phyloP scores from a whole-genome alignment of 2,888 invertebrate genomes.

The Nomada fucata region DNA sequence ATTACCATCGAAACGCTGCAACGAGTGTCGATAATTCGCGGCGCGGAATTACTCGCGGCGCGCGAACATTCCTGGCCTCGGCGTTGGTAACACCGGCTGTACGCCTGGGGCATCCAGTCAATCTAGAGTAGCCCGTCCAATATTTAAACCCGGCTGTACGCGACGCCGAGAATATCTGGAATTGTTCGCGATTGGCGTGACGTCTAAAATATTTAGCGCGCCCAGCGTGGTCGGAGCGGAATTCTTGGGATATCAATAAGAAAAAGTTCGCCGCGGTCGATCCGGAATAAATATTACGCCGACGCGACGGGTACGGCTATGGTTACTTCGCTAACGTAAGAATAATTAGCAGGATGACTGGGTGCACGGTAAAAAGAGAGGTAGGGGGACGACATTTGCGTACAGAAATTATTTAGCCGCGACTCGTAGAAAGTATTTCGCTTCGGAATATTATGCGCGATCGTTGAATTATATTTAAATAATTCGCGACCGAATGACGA shows the following conservation, averaged over 20 bases:
- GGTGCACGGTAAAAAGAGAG: neutral
- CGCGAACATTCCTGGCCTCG: slow-evolving; percentile 11
- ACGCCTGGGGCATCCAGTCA: neutral
- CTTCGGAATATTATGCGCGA: neutral
- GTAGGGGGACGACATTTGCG: too few species aligned
- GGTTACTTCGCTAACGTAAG: neutral
- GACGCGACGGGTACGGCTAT: neutral
- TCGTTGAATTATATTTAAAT: slow-evolving; percentile 39
- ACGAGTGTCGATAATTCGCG: neutral
- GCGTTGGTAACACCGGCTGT: neutral
- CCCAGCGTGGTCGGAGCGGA: neutral
- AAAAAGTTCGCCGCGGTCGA: neutral
- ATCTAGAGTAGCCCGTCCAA: slow-evolving; percentile 12
- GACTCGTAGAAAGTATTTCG: slow-evolving; percentile 1
- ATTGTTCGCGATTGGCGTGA: neutral
- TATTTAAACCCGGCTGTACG: slow-evolving; percentile 22
- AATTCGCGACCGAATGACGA: slow-evolving; percentile 12
- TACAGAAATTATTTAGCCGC: slow-evolving; percentile 4
- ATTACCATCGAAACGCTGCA: neutral
- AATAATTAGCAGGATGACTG: neutral
- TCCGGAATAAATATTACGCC: neutral
- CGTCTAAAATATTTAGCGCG: slow-evolving; percentile 21
- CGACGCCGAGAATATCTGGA: neutral
- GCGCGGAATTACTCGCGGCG: neutral
- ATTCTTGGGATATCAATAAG: neutral